These are phyloP conservation scores for Halyomorpha halys DNA, from an alignment of 1,140 invertebrate species.

Conservation along the genomic window DNA sequence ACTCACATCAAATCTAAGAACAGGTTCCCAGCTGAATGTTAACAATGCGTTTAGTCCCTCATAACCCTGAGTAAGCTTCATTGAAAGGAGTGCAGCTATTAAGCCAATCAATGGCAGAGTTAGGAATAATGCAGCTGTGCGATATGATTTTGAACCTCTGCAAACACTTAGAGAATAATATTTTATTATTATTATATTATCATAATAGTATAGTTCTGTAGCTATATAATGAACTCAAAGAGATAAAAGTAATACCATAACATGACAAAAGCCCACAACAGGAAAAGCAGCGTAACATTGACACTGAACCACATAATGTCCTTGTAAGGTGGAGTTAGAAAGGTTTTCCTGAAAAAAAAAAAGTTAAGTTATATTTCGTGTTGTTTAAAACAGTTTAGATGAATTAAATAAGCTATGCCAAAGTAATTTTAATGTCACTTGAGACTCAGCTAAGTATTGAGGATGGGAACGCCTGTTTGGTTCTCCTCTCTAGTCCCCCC, in stretches of 20 bases:
- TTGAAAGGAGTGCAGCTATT: slow-evolving; percentile 29
- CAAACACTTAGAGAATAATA: slow-evolving; percentile 37
- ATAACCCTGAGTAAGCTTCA: slow-evolving; percentile 29
- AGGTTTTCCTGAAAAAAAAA: slow-evolving; percentile 38
- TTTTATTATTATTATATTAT: background rate
- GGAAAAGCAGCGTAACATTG: slow-evolving; percentile 37
- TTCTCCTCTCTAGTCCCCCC: too few species aligned
- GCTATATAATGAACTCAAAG: slow-evolving; percentile 24
- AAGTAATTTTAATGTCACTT: too few species aligned
- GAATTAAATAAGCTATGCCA: too few species aligned
- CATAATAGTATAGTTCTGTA: slow-evolving; percentile 41
- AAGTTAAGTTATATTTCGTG: background rate
- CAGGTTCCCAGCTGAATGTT: slow-evolving; percentile 31
- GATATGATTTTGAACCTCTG: slow-evolving; percentile 38
- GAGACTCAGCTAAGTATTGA: too few species aligned
- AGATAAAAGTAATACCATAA: slow-evolving; percentile 36
- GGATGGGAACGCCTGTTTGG: too few species aligned
- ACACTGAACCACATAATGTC: slow-evolving; percentile 42
- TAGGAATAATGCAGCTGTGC: slow-evolving; percentile 36
- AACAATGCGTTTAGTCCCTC: slow-evolving; percentile 29
- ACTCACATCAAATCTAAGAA: slow-evolving; percentile 33
- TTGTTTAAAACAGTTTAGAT: background rate
- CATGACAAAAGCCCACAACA: slow-evolving; percentile 40
- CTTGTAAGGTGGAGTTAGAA: slow-evolving; percentile 38
- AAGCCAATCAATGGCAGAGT: slow-evolving; percentile 31